These are phyloP conservation scores for Polydrusus tereticollis DNA, from an alignment of 2,888 invertebrate species.

Conservation along the genomic window DNA sequence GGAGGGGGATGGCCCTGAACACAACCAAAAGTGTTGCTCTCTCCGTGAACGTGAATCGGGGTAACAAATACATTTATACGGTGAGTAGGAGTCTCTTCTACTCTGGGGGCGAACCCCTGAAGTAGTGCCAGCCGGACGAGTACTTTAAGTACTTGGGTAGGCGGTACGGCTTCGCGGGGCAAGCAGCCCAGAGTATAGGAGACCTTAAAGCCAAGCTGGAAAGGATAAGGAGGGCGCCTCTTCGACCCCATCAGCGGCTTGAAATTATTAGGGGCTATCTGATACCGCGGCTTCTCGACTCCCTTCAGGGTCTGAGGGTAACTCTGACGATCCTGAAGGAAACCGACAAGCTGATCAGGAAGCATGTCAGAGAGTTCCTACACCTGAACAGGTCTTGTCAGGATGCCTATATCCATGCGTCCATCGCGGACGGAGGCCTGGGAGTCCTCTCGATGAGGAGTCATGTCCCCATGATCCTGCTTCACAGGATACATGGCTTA, in stretches of 20 bases:
- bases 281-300: conserved; percentile 9
- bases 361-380: conserved; percentile 2
- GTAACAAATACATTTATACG: too few relatives aligned
- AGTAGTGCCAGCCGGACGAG: too few relatives aligned
- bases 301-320: conserved; percentile 1
- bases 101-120: too few relatives aligned
- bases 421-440: conserved; percentile 14
- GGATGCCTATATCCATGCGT: conserved; percentile 27
- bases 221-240: too few relatives aligned
- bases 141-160: too few relatives aligned
- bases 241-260: conserved; percentile 24
- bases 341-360: conserved; percentile 10
- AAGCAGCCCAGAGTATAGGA: too few relatives aligned
- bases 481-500: neutral
- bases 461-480: conserved; percentile 26
- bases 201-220: too few relatives aligned
- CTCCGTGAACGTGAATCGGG: too few relatives aligned
- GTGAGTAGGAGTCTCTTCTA: too few relatives aligned
- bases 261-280: conserved; percentile 2
- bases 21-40: too few relatives aligned
- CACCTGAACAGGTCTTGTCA: conserved; percentile 6
- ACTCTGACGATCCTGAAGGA: conserved; percentile 6
- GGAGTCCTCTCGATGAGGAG: conserved; percentile 22
- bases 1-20: too few relatives aligned
- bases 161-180: too few relatives aligned